Conservation (phyloP, 2,113 vertebrate species). For the Clupea harengus region DNA sequence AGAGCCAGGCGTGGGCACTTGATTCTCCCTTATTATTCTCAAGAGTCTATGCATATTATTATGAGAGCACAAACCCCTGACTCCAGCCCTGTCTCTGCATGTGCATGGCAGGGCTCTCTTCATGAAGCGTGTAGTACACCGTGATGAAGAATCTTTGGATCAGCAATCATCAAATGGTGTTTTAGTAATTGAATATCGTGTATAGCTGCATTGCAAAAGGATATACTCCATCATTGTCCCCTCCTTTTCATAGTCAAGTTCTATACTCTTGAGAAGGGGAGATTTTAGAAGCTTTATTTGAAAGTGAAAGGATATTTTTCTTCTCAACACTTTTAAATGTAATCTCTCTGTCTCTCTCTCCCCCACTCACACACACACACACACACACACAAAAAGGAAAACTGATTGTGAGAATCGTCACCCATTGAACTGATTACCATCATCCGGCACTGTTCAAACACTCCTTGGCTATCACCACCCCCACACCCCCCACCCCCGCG, state of each 20-base stretch:
- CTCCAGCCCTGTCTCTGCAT: background rate
- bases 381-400: slow-evolving; percentile 15
- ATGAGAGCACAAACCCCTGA: background rate
- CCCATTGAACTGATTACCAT: background rate
- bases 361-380: slow-evolving; percentile 16
- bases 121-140: too few species aligned
- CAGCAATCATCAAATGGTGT: too few species aligned
- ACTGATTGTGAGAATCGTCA: background rate
- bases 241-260: background rate
- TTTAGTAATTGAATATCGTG: too few species aligned
- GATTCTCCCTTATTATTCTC: background rate
- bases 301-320: background rate
- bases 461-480: background rate
- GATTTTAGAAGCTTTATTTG: background rate
- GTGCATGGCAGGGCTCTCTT: too few species aligned
- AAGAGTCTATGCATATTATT: background rate
- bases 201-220: too few species aligned
- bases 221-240: too few species aligned
- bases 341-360: background rate
- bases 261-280: background rate
- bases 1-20: background rate
- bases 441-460: background rate
- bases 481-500: background rate
- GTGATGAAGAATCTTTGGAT: too few species aligned
- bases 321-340: slow-evolving; percentile 22